Conservation (phyloP, 2,113 vertebrate genomes). For the Thinocorus orbignyianus region DNA sequence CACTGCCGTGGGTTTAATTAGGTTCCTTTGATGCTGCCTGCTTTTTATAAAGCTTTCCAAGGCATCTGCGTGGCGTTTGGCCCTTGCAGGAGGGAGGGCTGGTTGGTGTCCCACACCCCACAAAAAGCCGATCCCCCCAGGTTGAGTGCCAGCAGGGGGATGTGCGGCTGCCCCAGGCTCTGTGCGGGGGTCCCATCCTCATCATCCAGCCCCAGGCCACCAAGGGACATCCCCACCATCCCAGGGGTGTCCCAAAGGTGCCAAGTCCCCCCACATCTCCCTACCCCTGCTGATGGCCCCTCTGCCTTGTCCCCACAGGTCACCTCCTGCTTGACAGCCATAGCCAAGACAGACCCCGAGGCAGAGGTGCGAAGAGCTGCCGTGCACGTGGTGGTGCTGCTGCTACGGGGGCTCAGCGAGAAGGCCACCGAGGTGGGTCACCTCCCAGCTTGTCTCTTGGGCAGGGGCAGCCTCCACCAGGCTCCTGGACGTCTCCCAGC, state of each 20-base stretch:
- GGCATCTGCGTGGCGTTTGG: accelerated
- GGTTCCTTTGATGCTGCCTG: constrained; percentile 55
- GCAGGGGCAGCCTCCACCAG: too few species aligned
- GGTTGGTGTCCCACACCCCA: accelerated
- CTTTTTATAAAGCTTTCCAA: constrained; percentile 53
- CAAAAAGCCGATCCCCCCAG: accelerated
- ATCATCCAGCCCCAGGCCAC: not conserved
- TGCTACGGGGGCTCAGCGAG: constrained; percentile 88
- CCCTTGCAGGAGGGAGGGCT: not conserved
- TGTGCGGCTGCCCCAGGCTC: accelerated
- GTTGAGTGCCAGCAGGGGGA: not conserved
- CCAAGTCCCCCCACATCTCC: accelerated
- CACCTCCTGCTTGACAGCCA: constrained; percentile 75
- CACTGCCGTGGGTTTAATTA: constrained; percentile 54
- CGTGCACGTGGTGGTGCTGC: constrained; percentile 84
- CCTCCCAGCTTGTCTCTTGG: not conserved
- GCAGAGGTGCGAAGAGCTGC: constrained; percentile 89
- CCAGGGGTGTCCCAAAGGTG: not conserved
- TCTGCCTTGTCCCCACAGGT: constrained; percentile 53
- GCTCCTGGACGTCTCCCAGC: not conserved
- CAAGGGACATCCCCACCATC: not conserved
- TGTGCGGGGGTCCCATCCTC: not conserved
- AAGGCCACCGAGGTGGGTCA: constrained; percentile 86
- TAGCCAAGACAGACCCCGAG: constrained; percentile 85
- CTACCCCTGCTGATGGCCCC: not conserved